Percentiles rank a stretch among this genome's conserved stretches.
Evolutionary conservation across 2,888 invertebrate genomes (phyloP).

Genomic region (Branchipolynoe longqiensis): DNA sequence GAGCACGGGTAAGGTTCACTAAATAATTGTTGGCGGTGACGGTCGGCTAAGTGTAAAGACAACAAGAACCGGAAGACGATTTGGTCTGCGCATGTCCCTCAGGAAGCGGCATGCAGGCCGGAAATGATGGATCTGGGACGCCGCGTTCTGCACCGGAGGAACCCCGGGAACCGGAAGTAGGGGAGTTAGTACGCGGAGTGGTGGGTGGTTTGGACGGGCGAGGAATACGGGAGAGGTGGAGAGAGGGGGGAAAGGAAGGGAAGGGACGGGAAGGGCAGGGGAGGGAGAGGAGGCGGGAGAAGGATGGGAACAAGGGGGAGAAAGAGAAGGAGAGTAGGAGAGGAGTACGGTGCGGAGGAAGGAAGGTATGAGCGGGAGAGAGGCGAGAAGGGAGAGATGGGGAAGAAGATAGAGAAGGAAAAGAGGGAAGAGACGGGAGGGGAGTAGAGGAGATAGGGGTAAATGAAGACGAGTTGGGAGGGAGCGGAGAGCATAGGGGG

Average conservation of each 20-base stretch:
- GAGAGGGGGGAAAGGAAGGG: not conserved
- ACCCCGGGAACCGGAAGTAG: too few species aligned
- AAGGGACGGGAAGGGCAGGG: not conserved
- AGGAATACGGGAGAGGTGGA: not conserved
- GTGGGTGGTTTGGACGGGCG: too few species aligned
- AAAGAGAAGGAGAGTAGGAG: not conserved
- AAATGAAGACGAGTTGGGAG: not conserved
- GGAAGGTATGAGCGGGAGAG: not conserved
- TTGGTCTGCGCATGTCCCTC: too few species aligned
- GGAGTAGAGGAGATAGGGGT: not conserved
- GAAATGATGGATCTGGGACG: too few species aligned
- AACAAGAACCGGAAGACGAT: too few species aligned
- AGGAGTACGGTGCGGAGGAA: not conserved
- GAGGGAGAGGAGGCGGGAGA: not conserved
- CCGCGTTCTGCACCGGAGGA: too few species aligned
- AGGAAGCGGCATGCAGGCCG: too few species aligned
- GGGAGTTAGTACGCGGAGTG: too few species aligned
- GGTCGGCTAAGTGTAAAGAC: too few species aligned
- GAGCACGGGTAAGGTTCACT: too few species aligned
- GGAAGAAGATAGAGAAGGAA: not conserved
- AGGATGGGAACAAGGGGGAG: not conserved
- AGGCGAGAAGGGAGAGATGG: not conserved
- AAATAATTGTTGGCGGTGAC: too few species aligned
- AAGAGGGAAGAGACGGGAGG: not conserved
- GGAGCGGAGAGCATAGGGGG: not conserved